Percentiles rank a stretch among this genome's conserved stretches.
Evolutionary conservation across 2,888 invertebrate genomes (phyloP).

Genomic region (Abrostola tripartita): DNA sequence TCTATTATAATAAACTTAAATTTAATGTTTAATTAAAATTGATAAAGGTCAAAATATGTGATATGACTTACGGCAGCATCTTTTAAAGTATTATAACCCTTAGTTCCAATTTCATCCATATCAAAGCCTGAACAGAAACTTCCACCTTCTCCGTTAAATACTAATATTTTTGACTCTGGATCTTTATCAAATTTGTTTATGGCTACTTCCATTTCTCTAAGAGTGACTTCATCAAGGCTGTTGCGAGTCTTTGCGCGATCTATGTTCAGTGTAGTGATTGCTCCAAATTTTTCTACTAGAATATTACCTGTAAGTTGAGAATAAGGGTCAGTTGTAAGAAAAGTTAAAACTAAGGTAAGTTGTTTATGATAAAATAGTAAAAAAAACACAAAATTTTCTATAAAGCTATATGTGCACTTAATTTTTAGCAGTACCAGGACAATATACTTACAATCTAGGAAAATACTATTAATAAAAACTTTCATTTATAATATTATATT

Average conservation of each 20-base stretch:
- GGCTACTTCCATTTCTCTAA: slow-evolving; percentile 91
- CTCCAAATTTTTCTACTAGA: slow-evolving; percentile 89
- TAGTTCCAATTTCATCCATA: slow-evolving; percentile 91
- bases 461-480: too few species aligned
- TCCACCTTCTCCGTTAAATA: slow-evolving; percentile 97
- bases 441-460: too few species aligned
- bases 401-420: too few species aligned
- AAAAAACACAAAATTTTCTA: too few species aligned
- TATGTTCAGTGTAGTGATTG: slow-evolving; percentile 94
- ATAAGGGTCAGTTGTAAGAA: not conserved
- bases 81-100: slow-evolving; percentile 74
- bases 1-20: not conserved
- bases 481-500: too few species aligned
- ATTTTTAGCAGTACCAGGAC: too few species aligned
- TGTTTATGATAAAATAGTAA: too few species aligned
- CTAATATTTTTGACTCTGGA: slow-evolving; percentile 90
- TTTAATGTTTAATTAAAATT: not conserved
- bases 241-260: slow-evolving; percentile 95
- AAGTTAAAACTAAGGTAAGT: not conserved
- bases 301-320: slow-evolving; percentile 70
- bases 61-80: slow-evolving; percentile 77
- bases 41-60: too few species aligned
- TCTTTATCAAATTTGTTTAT: slow-evolving; percentile 94
- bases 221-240: slow-evolving; percentile 92
- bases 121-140: slow-evolving; percentile 98